Conservation (phyloP, 1,140 invertebrate genomes). For the Melitaea cinxia region DNA sequence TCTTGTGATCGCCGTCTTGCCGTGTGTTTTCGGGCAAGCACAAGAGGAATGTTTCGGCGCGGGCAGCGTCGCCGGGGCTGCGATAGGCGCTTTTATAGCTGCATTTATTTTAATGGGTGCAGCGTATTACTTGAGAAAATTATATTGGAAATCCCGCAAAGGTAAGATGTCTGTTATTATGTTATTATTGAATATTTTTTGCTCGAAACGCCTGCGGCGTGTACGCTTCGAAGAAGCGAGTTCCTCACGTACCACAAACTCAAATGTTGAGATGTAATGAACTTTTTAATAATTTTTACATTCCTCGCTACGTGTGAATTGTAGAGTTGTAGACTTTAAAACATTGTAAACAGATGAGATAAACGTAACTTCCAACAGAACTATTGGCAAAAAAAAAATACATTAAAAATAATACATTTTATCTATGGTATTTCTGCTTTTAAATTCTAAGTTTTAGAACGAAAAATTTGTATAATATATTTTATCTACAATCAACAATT, state of each 20-base stretch:
- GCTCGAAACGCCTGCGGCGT: conserved; percentile 7
- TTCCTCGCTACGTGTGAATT: not conserved
- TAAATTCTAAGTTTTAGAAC: too few relatives aligned
- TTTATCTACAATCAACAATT: too few relatives aligned
- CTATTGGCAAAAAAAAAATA: too few relatives aligned
- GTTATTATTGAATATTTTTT: conserved; percentile 12
- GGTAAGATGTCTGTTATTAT: conserved; percentile 51
- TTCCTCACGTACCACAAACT: conserved; percentile 7
- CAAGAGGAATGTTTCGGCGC: conserved; percentile 73
- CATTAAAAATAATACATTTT: too few relatives aligned
- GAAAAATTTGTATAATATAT: too few relatives aligned
- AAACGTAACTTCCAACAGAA: too few relatives aligned
- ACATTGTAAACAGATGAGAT: too few relatives aligned
- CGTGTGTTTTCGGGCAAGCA: conserved; percentile 74
- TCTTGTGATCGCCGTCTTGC: conserved; percentile 69
- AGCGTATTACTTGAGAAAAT: conserved; percentile 71
- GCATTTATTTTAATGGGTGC: conserved; percentile 68
- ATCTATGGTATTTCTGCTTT: too few relatives aligned
- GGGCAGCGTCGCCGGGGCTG: conserved; percentile 75
- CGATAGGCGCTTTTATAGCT: conserved; percentile 73
- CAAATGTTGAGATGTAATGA: conserved; percentile 3
- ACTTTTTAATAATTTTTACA: not conserved
- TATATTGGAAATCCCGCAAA: conserved; percentile 78
- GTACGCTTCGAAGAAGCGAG: not conserved
- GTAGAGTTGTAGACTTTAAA: not conserved